phyloP scores from a whole-genome alignment of 2,797 vertebrate species.

The Sebastes jordani region DNA sequence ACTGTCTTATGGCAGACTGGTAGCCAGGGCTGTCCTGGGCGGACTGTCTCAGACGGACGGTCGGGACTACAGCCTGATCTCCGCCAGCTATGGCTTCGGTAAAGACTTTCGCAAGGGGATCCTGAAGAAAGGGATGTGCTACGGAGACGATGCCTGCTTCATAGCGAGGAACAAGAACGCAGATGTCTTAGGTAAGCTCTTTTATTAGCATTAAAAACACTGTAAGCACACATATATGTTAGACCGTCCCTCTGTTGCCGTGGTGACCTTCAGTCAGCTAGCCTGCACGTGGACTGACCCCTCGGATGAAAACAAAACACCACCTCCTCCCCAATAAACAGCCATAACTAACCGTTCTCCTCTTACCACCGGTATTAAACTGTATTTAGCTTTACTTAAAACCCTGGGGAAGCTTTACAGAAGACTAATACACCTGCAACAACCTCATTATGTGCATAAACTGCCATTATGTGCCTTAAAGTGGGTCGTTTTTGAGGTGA shows the following conservation, averaged over 20 bases:
- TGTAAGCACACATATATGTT: no score
- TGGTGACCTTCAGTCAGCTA: conserved; percentile 73
- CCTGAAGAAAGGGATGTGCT: conserved; percentile 98
- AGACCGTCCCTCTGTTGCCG: no score
- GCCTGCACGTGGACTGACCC: conserved; percentile 55
- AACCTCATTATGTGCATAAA: no score
- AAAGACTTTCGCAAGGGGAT: conserved; percentile 98
- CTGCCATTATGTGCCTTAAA: not conserved
- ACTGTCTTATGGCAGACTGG: conserved; percentile 88
- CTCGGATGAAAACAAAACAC: conserved; percentile 66
- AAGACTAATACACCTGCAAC: rapidly evolving
- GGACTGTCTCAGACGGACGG: conserved; percentile 97
- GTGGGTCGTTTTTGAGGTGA: not conserved
- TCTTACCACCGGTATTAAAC: rapidly evolving
- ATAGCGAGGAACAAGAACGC: conserved; percentile 90
- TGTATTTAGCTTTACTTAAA: rapidly evolving
- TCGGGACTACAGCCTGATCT: conserved; percentile 96
- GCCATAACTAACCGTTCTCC: not conserved
- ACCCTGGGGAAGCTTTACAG: no score
- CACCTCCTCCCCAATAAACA: not conserved
- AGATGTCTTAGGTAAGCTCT: conserved; percentile 91
- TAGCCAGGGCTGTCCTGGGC: conserved; percentile 95
- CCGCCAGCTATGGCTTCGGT: conserved; percentile 95
- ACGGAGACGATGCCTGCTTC: conserved; percentile 97
- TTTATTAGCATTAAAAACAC: no score